Evolutionary conservation across 2,888 invertebrate species (phyloP).

Genomic region (Elaeidobius kamerunicus): DNA sequence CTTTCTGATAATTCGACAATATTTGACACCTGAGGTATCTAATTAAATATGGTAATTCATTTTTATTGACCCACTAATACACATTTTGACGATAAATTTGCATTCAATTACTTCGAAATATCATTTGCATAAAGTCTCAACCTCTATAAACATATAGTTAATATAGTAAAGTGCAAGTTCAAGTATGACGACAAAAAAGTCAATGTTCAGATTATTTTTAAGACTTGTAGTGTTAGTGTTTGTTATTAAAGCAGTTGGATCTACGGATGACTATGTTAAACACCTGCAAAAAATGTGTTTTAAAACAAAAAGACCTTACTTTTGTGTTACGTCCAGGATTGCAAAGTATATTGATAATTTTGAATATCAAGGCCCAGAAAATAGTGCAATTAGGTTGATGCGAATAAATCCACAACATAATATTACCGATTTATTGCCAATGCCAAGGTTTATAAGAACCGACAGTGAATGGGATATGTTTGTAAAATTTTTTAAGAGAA

Average conservation of each 20-base stretch:
- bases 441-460: slow-evolving; percentile 27
- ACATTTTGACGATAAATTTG: slow-evolving; percentile 22
- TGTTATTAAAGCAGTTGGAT: slow-evolving; percentile 9
- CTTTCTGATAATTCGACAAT: background rate
- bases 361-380: slow-evolving; percentile 22
- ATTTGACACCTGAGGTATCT: too few species aligned
- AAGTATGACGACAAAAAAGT: background rate
- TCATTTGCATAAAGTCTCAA: background rate
- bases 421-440: slow-evolving; percentile 19
- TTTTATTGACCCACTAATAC: slow-evolving; percentile 24
- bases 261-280: slow-evolving; percentile 39
- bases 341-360: slow-evolving; percentile 40
- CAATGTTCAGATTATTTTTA: slow-evolving; percentile 7
- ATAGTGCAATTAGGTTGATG: slow-evolving; percentile 38
- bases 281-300: slow-evolving; percentile 39
- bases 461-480: slow-evolving; percentile 42
- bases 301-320: slow-evolving; percentile 34
- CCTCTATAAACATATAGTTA: background rate
- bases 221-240: slow-evolving; percentile 12
- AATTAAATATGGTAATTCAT: too few species aligned
- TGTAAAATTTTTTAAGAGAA: slow-evolving; percentile 42
- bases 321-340: slow-evolving; percentile 42
- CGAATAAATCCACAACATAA: slow-evolving; percentile 30
- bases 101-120: background rate
- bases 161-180: background rate